These are phyloP conservation scores for Glaucomys volans DNA, from an alignment of 2,113 vertebrate genomes.

Conservation along the genomic window DNA sequence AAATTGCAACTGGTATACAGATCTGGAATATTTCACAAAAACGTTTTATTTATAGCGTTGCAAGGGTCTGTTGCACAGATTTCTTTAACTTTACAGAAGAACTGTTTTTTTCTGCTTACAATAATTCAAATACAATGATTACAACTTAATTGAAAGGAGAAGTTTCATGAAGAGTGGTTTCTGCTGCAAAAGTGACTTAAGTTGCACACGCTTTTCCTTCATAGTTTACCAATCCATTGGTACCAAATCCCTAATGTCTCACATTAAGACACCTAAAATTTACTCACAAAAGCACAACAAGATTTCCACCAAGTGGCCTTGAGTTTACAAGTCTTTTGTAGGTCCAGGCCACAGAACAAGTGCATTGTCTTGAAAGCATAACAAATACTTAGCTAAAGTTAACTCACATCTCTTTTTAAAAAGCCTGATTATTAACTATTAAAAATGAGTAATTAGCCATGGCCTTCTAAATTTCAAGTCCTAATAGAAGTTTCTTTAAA, in stretches of 20 bases:
- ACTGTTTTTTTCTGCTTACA: neutral
- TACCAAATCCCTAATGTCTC: neutral
- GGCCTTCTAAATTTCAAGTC: neutral
- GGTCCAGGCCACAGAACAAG: neutral
- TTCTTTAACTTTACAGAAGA: slow-evolving; percentile 55
- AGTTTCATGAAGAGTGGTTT: neutral
- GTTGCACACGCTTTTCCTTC: neutral
- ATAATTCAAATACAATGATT: slow-evolving; percentile 52
- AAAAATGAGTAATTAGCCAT: neutral
- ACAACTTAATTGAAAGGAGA: slow-evolving; percentile 6
- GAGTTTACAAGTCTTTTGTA: neutral
- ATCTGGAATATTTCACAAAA: slow-evolving; percentile 58
- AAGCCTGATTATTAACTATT: neutral
- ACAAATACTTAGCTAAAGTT: neutral
- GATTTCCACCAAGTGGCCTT: neutral
- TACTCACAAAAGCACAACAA: neutral
- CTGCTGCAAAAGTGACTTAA: neutral
- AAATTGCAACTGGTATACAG: slow-evolving; percentile 50
- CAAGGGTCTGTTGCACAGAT: slow-evolving; percentile 12
- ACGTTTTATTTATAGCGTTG: slow-evolving; percentile 58
- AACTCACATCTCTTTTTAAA: neutral
- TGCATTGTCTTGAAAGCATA: neutral
- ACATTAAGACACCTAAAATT: neutral
- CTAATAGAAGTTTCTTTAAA: neutral
- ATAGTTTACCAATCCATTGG: neutral